These are phyloP conservation scores for Drosophila quinaria DNA, from an alignment of 2,888 invertebrate species.

Conservation along the genomic window DNA sequence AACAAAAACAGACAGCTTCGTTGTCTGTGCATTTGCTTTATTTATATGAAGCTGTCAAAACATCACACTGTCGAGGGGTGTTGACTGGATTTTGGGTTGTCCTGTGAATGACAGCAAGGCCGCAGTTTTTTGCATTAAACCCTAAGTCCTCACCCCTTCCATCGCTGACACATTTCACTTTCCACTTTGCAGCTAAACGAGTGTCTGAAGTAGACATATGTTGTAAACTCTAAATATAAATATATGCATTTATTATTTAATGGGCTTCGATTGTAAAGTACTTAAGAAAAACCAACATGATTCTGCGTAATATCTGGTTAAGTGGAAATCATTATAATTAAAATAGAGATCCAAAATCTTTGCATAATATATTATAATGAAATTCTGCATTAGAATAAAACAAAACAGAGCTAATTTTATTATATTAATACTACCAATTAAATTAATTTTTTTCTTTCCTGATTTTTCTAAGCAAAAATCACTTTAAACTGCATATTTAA, in stretches of 20 bases:
- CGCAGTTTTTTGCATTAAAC: slow-evolving; percentile 46
- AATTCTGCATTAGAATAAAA: too few species aligned
- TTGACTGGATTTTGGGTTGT: slow-evolving; percentile 23
- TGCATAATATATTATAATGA: too few species aligned
- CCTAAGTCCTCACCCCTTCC: not conserved
- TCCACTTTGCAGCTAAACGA: not conserved
- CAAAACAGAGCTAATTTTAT: too few species aligned
- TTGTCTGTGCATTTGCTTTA: slow-evolving; percentile 63
- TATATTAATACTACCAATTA: too few species aligned
- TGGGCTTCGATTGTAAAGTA: slow-evolving; percentile 20
- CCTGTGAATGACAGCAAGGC: slow-evolving; percentile 69
- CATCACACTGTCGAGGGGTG: slow-evolving; percentile 31
- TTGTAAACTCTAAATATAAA: slow-evolving; percentile 17
- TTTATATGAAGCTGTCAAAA: slow-evolving; percentile 74
- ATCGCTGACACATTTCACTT: slow-evolving; percentile 1
- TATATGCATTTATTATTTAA: slow-evolving; percentile 23
- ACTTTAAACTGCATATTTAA: not conserved
- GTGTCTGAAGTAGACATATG: slow-evolving; percentile 18
- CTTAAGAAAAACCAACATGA: not conserved
- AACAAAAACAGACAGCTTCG: slow-evolving; percentile 16
- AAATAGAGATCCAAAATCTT: too few species aligned
- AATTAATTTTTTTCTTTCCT: too few species aligned
- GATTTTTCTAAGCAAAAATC: not conserved
- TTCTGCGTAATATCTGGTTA: not conserved
- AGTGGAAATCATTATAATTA: not conserved